Conservation (phyloP, 1,140 invertebrate species). For the Heliconius eleuchia region DNA sequence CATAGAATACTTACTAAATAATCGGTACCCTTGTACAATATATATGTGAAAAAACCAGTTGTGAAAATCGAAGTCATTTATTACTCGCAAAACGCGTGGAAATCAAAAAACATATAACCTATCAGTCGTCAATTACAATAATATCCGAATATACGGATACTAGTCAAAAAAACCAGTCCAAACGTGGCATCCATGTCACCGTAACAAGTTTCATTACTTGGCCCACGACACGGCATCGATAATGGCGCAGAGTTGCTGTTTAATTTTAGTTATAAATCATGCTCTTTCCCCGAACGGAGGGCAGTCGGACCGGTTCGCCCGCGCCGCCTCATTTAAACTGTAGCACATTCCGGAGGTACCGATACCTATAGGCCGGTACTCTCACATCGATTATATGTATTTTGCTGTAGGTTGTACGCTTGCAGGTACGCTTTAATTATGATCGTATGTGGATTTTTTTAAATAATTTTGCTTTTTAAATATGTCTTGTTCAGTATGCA, state of each 20-base stretch:
- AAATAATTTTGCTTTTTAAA: neutral
- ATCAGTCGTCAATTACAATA: neutral
- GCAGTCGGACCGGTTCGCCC: constrained; percentile 66
- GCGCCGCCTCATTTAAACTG: constrained; percentile 79
- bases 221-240: constrained; percentile 42
- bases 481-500: neutral
- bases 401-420: too few relatives aligned
- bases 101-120: neutral
- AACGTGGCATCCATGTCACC: neutral
- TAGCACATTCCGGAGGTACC: constrained; percentile 72
- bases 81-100: neutral
- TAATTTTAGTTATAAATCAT: constrained; percentile 78
- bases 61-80: neutral
- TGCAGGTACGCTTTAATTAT: neutral
- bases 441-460: neutral
- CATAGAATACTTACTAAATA: too few relatives aligned
- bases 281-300: constrained; percentile 74
- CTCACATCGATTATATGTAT: constrained; percentile 13
- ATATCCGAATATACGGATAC: neutral
- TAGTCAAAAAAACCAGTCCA: neutral
- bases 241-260: constrained; percentile 52
- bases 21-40: too few relatives aligned
- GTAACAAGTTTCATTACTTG: constrained; percentile 36
- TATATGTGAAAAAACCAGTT: neutral
- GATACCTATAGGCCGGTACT: constrained; percentile 19